These are phyloP conservation scores for Druceiella hillmani DNA, from an alignment of 2,888 invertebrate species.

Conservation along the genomic window DNA sequence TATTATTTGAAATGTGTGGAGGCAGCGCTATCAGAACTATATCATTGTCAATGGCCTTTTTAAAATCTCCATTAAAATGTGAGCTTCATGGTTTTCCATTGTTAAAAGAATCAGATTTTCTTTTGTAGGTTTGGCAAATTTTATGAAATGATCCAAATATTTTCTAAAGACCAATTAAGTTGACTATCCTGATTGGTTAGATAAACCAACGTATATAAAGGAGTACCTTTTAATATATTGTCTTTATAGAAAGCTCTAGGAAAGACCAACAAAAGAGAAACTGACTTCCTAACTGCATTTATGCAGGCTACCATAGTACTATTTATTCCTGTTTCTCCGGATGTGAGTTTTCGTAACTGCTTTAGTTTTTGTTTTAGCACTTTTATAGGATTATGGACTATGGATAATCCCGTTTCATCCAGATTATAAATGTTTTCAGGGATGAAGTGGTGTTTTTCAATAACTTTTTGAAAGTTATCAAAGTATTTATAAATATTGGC, in stretches of 20 bases:
- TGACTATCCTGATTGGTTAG: slow-evolving; percentile 27
- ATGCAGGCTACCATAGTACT: neutral
- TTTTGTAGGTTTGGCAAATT: neutral
- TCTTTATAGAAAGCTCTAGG: slow-evolving; percentile 22
- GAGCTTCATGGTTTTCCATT: slow-evolving; percentile 8
- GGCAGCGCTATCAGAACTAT: neutral
- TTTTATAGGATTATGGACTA: neutral
- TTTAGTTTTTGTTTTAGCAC: too few species aligned
- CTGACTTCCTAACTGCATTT: slow-evolving; percentile 7
- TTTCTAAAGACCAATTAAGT: slow-evolving; percentile 23
- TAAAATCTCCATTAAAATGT: slow-evolving; percentile 3
- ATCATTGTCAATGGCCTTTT: slow-evolving; percentile 4
- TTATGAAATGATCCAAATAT: too few species aligned
- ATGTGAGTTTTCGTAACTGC: too few species aligned
- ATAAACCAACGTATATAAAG: slow-evolving; percentile 20
- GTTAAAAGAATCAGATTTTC: slow-evolving; percentile 2
- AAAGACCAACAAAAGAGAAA: slow-evolving; percentile 10
- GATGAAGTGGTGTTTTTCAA: too few species aligned
- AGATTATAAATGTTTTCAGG: slow-evolving; percentile 14
- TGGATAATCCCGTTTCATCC: slow-evolving; percentile 12
- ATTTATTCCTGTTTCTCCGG: slow-evolving; percentile 2
- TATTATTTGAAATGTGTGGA: slow-evolving; percentile 1
- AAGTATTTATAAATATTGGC: slow-evolving; percentile 11
- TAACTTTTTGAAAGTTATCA: too few species aligned
- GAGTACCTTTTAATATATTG: slow-evolving; percentile 23